Evolutionary conservation across 1,140 invertebrate species (phyloP), one percentile per base, ranked within the genome.

Genomic region (Frieseomelitta varia): DNA sequence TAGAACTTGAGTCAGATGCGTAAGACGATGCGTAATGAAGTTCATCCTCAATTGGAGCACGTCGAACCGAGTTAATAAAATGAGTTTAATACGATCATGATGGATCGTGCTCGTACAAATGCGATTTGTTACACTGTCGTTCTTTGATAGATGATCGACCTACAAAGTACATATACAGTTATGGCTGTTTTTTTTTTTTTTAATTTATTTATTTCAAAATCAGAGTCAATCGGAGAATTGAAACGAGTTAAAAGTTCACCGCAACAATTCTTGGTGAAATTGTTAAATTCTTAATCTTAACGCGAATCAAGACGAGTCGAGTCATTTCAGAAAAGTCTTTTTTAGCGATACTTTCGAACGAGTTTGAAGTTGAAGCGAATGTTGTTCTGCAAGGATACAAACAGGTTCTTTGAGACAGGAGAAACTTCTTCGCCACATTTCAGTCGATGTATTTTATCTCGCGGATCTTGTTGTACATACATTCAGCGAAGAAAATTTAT

Each of bases 11-110:
- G 47, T 65, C n/a, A 30, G 27, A 51, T 53, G n/a, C 61, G 39
- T 47, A 39, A 78, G 61, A 63, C 61, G 47, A 77, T 47, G 39
- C 27, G n/a, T 65, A 78, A 65, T 30, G 61, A 56, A 67, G 76
- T 78, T 78, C 61, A 67, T 51, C 47, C 21, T 78, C 61, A 34
- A 78, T 21, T 67, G 61, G 39, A 78, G 27, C 61, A 30, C 30
- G 27, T 78, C 58, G 75, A 63, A 63, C 17, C 61, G 30, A 78
- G 39, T 65, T 65, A 53, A 78, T 78, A 78, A 65, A 78, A 61
- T 3, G 61, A 67, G 47, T 67, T 67, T 78, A 51, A 78, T 78
- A 78, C 4, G 76, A 78, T 78, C 61, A 24, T 78, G 61, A 78
- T 78, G 3, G 76, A 78, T 78, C 61, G 21, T 17, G 61, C 39